Percentiles rank a stretch among this genome's conserved stretches.
Evolutionary conservation across 2,888 invertebrate species (phyloP).

Genomic region (Acrobasis repandana): DNA sequence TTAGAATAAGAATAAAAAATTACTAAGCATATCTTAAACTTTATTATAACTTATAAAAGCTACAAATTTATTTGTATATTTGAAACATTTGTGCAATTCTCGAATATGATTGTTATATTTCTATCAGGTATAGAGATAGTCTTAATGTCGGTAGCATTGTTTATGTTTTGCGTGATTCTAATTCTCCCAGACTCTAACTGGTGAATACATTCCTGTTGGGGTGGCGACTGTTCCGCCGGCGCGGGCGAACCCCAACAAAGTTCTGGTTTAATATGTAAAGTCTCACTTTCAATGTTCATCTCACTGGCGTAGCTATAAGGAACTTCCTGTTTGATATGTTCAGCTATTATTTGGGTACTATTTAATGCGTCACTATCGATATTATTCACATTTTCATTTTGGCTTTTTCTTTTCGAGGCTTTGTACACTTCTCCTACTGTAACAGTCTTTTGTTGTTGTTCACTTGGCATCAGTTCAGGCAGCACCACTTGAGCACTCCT

Average conservation of each 20-base stretch:
- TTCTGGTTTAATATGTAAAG: too few species aligned
- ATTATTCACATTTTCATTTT: neutral
- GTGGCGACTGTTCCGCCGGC: neutral
- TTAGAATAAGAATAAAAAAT: too few species aligned
- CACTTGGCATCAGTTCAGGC: slow-evolving; percentile 28
- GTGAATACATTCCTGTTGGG: neutral
- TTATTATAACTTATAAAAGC: neutral
- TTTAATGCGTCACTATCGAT: neutral
- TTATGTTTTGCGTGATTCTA: neutral
- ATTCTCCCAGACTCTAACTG: neutral
- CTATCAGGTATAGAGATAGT: slow-evolving; percentile 2
- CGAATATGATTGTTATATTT: slow-evolving; percentile 10
- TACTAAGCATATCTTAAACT: too few species aligned
- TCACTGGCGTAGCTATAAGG: neutral
- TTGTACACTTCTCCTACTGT: slow-evolving; percentile 30
- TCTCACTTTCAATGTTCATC: too few species aligned
- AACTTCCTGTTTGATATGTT: neutral
- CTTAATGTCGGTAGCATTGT: slow-evolving; percentile 1
- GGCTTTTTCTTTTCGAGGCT: slow-evolving; percentile 2
- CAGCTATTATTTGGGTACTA: neutral
- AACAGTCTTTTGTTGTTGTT: slow-evolving; percentile 30
- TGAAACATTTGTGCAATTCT: slow-evolving; percentile 9
- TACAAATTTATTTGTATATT: slow-evolving; percentile 13
- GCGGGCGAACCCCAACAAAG: too few species aligned
- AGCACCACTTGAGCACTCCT: slow-evolving; percentile 28